A percentile compares a stretch with the other conserved stretches of the same genome.
Conservation (phyloP, 2,113 vertebrate species). For the Prochilodus magdalenae region DNA sequence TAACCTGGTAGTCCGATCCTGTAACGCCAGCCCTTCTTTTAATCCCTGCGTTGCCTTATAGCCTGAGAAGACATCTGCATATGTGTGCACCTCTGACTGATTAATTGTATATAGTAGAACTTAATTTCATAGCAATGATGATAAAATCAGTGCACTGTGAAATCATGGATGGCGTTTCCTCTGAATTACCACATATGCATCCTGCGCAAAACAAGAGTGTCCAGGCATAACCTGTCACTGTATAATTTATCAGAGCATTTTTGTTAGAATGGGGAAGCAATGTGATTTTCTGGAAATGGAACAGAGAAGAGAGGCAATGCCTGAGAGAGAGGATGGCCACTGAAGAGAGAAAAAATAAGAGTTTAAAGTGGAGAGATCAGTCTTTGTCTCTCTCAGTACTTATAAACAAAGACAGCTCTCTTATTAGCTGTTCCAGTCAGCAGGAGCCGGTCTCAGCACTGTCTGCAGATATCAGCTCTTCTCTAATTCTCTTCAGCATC, state of each 20-base stretch:
- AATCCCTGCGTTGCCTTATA: too few relatives aligned
- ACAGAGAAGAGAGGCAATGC: not conserved
- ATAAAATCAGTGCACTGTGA: too few relatives aligned
- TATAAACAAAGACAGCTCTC: constrained; percentile 23
- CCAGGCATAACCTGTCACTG: too few relatives aligned
- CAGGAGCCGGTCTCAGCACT: not conserved
- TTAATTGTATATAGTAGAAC: too few relatives aligned
- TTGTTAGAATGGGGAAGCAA: not conserved
- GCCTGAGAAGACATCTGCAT: not conserved
- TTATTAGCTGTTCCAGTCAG: constrained; percentile 8
- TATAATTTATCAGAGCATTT: constrained; percentile 1
- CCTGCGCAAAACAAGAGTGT: too few relatives aligned
- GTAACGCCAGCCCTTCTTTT: too few relatives aligned
- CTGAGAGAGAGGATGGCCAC: not conserved
- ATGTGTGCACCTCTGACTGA: not conserved
- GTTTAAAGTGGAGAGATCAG: constrained; percentile 23
- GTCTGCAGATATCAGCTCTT: not conserved
- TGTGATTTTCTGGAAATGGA: not conserved
- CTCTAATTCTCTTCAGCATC: constrained; percentile 10
- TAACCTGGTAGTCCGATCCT: too few relatives aligned
- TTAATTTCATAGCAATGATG: not conserved
- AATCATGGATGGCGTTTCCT: too few relatives aligned
- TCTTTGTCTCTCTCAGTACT: constrained; percentile 16
- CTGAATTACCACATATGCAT: too few relatives aligned
- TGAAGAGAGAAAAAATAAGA: not conserved